Percentiles rank a stretch among this genome's conserved stretches.
Conservation (phyloP, 2,888 invertebrate genomes). For the Theodoxus fluviatilis region DNA sequence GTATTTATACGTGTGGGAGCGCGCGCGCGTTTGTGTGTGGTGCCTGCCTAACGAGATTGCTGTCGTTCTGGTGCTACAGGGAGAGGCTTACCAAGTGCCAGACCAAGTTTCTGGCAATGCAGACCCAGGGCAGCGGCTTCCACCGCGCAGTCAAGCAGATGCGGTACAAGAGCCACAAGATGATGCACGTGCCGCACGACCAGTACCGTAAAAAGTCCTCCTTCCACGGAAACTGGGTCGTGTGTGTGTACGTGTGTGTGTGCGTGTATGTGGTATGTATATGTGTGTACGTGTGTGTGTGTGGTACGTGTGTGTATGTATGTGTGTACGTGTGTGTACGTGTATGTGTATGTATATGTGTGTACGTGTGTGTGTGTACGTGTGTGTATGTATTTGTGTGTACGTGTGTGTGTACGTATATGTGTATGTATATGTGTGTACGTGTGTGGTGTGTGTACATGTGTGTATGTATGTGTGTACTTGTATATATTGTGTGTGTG, state of each 20-base stretch:
- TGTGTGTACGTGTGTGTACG: too few relatives aligned
- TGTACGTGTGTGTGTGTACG: not conserved
- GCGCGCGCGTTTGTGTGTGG: not conserved
- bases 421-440: too few relatives aligned
- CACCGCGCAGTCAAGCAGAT: conserved; percentile 57
- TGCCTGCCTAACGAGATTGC: not conserved
- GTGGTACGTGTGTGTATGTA: too few relatives aligned
- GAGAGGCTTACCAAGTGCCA: conserved; percentile 52
- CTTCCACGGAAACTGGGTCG: conserved; percentile 51
- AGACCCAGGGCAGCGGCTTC: conserved; percentile 47
- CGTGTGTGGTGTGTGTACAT: too few relatives aligned
- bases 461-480: too few relatives aligned
- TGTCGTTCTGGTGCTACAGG: conserved; percentile 34
- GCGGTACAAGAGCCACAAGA: conserved; percentile 43
- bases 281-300: too few relatives aligned
- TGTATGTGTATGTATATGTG: not conserved
- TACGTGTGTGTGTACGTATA: too few relatives aligned
- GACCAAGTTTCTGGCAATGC: conserved; percentile 56
- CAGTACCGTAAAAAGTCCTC: conserved; percentile 44
- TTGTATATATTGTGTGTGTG: too few relatives aligned
- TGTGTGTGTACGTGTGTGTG: too few relatives aligned
- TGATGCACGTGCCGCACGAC: conserved; percentile 40
- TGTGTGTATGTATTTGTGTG: not conserved
- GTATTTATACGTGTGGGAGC: not conserved
- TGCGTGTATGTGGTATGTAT: too few relatives aligned